A percentile compares a stretch with the other conserved stretches of the same genome.
Evolutionary conservation across 2,797 vertebrate species (phyloP).

Genomic region (Epinephelus malabaricus): DNA sequence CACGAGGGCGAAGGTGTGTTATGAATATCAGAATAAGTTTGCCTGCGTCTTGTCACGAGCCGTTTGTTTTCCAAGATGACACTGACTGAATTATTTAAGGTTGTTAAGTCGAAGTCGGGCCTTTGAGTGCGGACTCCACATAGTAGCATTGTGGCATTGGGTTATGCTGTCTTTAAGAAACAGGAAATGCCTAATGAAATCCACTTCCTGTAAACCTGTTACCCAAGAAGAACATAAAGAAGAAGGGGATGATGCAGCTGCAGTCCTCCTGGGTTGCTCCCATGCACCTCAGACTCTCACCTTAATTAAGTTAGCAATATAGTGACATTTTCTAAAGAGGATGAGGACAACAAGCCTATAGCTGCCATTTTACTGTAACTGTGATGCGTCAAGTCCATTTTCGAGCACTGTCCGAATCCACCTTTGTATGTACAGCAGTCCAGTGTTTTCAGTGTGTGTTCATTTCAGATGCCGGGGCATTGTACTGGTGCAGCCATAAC

Average conservation of each 20-base stretch:
- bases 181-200: conserved; percentile 64
- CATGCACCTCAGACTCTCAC: no score
- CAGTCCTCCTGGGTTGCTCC: no score
- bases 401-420: not conserved
- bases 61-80: conserved; percentile 20
- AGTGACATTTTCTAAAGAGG: no score
- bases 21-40: conserved; percentile 26
- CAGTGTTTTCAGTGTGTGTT: not conserved
- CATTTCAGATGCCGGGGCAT: not conserved
- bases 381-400: not conserved
- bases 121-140: conserved; percentile 9
- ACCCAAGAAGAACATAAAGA: conserved; percentile 56
- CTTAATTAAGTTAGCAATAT: no score
- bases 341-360: no score
- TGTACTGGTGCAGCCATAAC: conserved; percentile 10
- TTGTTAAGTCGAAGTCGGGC: not conserved
- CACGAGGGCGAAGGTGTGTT: conserved; percentile 33
- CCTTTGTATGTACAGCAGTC: not conserved
- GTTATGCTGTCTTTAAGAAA: conserved; percentile 48
- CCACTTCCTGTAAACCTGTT: conserved; percentile 69
- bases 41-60: not conserved
- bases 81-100: conserved; percentile 20
- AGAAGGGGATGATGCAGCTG: conserved; percentile 15
- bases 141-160: not conserved
- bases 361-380: not conserved